Conservation (phyloP, 2,888 invertebrate genomes). For the Philereme vetulata region DNA sequence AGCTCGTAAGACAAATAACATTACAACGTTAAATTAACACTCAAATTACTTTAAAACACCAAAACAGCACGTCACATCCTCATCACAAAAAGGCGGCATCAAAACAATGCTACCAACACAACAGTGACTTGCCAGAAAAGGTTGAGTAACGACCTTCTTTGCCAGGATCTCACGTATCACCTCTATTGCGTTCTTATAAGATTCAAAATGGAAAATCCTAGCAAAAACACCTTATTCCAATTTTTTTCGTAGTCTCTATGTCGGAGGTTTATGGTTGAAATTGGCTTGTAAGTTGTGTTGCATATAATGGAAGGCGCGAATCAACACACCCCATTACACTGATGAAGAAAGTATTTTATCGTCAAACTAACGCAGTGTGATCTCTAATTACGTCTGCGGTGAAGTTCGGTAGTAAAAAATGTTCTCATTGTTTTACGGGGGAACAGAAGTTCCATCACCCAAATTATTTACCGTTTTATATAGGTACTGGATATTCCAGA, state of each 20-base stretch:
- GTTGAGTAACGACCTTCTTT: conserved; percentile 43
- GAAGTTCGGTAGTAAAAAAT: conserved; percentile 24
- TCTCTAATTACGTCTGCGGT: conserved; percentile 37
- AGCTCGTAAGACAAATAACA: conserved; percentile 5
- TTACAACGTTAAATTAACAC: conserved; percentile 13
- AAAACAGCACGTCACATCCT: conserved; percentile 41
- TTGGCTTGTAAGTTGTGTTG: conserved; percentile 16
- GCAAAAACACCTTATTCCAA: conserved; percentile 15
- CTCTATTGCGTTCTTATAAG: conserved; percentile 24
- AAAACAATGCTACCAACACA: conserved; percentile 44
- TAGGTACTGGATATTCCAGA: too few species aligned
- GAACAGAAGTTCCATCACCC: too few species aligned
- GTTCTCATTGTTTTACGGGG: too few species aligned
- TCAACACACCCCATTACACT: conserved; percentile 61
- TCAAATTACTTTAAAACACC: conserved; percentile 19
- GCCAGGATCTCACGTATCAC: conserved; percentile 23
- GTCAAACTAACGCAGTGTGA: conserved; percentile 34
- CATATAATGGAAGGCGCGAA: conserved; percentile 44
- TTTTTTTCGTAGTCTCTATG: conserved; percentile 21
- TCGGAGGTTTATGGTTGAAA: conserved; percentile 15
- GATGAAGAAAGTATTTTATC: conserved; percentile 69
- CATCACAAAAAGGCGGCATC: conserved; percentile 37
- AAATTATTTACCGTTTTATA: neutral
- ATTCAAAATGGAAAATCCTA: conserved; percentile 23
- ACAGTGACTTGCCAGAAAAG: conserved; percentile 53